Percentiles rank a stretch among this genome's conserved stretches.
These are phyloP conservation scores for Zenarchopterus dispar DNA, from an alignment of 2,797 vertebrate species.

Conservation along the genomic window DNA sequence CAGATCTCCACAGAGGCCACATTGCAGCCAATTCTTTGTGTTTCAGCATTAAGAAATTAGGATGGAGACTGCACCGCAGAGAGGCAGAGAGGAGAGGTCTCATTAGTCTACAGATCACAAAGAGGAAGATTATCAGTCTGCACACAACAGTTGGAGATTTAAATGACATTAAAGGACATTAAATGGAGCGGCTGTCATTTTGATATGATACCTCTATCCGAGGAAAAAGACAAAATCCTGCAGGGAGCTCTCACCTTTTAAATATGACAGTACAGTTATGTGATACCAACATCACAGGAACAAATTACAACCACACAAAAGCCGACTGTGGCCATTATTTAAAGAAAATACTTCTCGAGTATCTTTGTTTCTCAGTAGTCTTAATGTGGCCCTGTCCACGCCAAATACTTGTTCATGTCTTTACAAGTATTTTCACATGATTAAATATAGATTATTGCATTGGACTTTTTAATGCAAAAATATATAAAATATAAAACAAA, in stretches of 20 bases:
- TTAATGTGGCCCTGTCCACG: conserved; percentile 3
- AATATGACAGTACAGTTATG: conserved; percentile 40
- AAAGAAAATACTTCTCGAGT: conserved; percentile 14
- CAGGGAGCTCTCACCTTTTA: conserved; percentile 52
- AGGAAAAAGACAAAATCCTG: conserved; percentile 51
- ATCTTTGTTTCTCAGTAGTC: conserved; percentile 1
- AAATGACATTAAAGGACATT: conserved; percentile 73
- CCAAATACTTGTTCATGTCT: conserved; percentile 1
- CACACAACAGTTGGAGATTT: conserved; percentile 81
- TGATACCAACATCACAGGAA: conserved; percentile 43
- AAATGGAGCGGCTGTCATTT: conserved; percentile 61
- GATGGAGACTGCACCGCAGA: conserved; percentile 87
- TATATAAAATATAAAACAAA: background rate
- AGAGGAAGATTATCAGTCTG: conserved; percentile 89
- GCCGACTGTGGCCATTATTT: conserved; percentile 19
- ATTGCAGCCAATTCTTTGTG: conserved; percentile 93
- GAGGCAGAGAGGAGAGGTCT: conserved; percentile 76
- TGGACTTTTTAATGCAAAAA: background rate
- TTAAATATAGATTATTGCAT: too few relatives aligned
- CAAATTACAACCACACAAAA: conserved; percentile 33
- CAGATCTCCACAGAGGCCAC: conserved; percentile 90
- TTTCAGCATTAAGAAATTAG: conserved; percentile 94
- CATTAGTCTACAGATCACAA: conserved; percentile 91
- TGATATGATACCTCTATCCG: conserved; percentile 71
- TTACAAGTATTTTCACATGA: background rate